Percentiles rank a stretch among this genome's conserved stretches.
Conservation (phyloP, 2,113 vertebrate species). For the Pelobates fuscus region DNA sequence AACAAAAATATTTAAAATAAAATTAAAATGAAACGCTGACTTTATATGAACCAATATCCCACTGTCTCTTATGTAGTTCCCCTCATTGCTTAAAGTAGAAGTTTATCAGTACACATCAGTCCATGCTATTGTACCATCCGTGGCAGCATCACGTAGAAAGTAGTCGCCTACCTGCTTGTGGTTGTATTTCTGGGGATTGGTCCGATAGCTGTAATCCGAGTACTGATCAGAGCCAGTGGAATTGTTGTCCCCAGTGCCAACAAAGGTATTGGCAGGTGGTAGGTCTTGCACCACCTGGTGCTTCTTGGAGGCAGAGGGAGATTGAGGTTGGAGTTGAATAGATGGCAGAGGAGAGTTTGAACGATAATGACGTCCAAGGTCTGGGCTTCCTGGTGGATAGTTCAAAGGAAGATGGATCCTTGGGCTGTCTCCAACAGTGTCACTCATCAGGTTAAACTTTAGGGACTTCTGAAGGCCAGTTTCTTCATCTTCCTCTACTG, state of each 20-base stretch:
- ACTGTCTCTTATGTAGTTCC: slow-evolving; percentile 15
- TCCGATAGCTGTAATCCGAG: slow-evolving; percentile 99
- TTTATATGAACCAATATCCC: slow-evolving; percentile 7
- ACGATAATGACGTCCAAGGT: slow-evolving; percentile 94
- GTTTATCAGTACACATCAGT: slow-evolving; percentile 82
- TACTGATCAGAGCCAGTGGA: slow-evolving; percentile 98
- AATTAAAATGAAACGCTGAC: not conserved
- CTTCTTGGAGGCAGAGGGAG: slow-evolving; percentile 97
- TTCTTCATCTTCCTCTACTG: slow-evolving; percentile 90
- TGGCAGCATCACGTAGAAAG: slow-evolving; percentile 76
- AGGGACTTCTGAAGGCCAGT: slow-evolving; percentile 87
- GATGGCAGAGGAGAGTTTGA: slow-evolving; percentile 95
- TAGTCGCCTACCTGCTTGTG: slow-evolving; percentile 99
- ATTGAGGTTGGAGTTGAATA: slow-evolving; percentile 96
- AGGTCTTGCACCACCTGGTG: slow-evolving; percentile 98
- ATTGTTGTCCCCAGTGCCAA: slow-evolving; percentile 96
- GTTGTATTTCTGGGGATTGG: slow-evolving; percentile 98
- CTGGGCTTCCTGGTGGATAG: slow-evolving; percentile 91
- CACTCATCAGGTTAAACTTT: slow-evolving; percentile 94
- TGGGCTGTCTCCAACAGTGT: slow-evolving; percentile 87
- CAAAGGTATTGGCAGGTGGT: slow-evolving; percentile 95
- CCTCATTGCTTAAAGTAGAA: not conserved
- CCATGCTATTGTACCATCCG: slow-evolving; percentile 77
- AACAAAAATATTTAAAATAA: slow-evolving; percentile 7
- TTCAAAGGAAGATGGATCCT: slow-evolving; percentile 95